Evolutionary conservation across 2,888 invertebrate species (phyloP), one percentile per base, ranked within the genome.

Genomic region (Deilephila porcellus): DNA sequence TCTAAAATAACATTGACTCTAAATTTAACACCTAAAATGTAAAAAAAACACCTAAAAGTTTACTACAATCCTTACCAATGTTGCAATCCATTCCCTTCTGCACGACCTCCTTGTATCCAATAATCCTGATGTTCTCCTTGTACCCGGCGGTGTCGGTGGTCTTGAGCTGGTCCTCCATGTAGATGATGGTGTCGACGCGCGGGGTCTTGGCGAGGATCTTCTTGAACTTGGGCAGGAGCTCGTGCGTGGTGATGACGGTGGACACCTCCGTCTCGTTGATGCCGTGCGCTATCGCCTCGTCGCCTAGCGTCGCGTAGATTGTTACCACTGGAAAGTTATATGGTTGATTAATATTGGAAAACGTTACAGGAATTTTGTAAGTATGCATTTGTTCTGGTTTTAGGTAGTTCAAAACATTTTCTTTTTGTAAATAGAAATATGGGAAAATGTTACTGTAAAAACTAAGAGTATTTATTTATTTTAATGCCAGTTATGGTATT

Each of bases 251-350:
- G 87, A 99, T 97, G 59, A 99, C 97, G 11, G 98, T 97, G 67
- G 97, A 97, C 0, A 98, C 99, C 88, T 99, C 98, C 0, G 99
- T 99, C 95, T 99, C 99, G 89, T 98, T 98, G 86, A 99, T 97
- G 82, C 99, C 99, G 92, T 99, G 99, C 7, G 98, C 97, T 76
- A 99, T 98, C 2, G 99, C 99, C 8, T 99, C 99, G 87, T 99
- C 98, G 56, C 99, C 99, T 19, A 99, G 95, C 0, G 99, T 99
- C 1, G 99, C 98, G 91, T 99, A 99, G 81, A 99, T 97, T 0
- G 99, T 99, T 3, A 99, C 99, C 86, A 99, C 97, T 95, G 95
- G 53, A 62, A 70, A 20, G 20, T n/a, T 37, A 20, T 3, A 19
- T 64, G 14, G 4, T 20, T 45, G 14, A 45, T 34, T 37, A 2